Evolutionary conservation across 92 coral and sea anemone species (phyloP).

Genomic region (Bergia sp.): DNA sequence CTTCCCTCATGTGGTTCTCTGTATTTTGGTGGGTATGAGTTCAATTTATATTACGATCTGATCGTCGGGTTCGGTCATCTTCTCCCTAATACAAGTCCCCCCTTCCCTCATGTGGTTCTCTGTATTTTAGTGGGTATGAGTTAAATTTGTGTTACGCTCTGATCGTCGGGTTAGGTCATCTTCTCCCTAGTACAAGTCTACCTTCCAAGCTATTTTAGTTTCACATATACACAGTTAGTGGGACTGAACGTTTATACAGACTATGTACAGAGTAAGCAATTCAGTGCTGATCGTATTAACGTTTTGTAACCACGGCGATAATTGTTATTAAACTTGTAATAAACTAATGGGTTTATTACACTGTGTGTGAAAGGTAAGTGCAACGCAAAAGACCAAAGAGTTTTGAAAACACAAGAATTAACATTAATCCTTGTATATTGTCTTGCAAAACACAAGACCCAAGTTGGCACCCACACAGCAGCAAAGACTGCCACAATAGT

Average conservation of each 20-base stretch:
- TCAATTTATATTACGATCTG: no score
- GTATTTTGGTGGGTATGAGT: no score
- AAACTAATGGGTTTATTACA: conserved; percentile 1
- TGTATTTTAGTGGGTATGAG: no score
- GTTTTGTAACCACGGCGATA: not conserved
- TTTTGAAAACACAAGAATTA: not conserved
- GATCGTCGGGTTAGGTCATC: no score
- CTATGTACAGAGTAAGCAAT: not conserved
- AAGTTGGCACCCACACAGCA: not conserved
- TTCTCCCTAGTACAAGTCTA: not conserved
- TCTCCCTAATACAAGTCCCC: no score
- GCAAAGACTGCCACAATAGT: conserved; percentile 18
- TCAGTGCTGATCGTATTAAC: not conserved
- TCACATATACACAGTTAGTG: not conserved
- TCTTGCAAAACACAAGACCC: not conserved
- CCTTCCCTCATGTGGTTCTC: no score
- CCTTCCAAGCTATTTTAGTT: no score
- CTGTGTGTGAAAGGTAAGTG: conserved; percentile 1
- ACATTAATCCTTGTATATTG: not conserved
- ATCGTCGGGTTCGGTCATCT: no score
- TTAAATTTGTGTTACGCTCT: no score
- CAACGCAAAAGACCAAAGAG: not conserved
- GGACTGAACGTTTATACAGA: not conserved
- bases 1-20: no score
- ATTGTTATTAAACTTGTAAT: conserved; percentile 7